phyloP scores from a whole-genome alignment of 2,113 vertebrate genomes.

The Rostratula benghalensis region DNA sequence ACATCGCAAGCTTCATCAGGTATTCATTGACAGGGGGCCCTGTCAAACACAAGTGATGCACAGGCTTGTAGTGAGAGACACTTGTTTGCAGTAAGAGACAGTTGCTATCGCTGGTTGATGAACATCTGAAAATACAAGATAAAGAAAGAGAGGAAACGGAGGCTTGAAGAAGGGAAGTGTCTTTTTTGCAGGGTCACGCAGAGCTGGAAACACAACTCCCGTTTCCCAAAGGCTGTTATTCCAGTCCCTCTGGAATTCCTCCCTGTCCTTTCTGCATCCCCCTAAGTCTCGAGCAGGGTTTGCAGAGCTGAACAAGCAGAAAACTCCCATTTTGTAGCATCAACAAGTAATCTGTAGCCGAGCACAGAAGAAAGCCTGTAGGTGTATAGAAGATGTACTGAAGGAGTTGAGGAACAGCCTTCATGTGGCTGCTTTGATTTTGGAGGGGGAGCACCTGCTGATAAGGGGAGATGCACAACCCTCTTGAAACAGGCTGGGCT shows the following conservation, averaged over 20 bases:
- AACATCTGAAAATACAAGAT: not conserved
- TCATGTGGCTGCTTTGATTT: not conserved
- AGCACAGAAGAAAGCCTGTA: not conserved
- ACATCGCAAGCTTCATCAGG: constrained; percentile 99
- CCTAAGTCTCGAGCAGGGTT: not conserved
- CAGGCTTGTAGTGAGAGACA: not conserved
- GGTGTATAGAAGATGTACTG: not conserved
- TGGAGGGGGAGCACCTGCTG: not conserved
- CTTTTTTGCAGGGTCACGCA: not conserved
- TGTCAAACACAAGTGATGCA: rapidly evolving
- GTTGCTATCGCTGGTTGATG: rapidly evolving
- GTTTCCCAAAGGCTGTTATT: not conserved
- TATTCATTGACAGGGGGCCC: constrained; percentile 39
- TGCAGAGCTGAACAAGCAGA: not conserved
- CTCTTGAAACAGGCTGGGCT: not conserved
- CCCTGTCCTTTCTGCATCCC: not conserved
- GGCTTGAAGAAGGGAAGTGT: not conserved
- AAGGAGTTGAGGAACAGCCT: not conserved
- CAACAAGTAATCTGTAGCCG: not conserved
- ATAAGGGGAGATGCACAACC: not conserved
- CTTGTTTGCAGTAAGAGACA: not conserved
- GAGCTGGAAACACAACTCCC: not conserved
- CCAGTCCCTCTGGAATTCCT: not conserved
- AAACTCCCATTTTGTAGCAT: not conserved
- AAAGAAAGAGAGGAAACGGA: not conserved